These are phyloP conservation scores for Plestiodon gilberti DNA, from an alignment of 2,113 vertebrate genomes.

Conservation along the genomic window DNA sequence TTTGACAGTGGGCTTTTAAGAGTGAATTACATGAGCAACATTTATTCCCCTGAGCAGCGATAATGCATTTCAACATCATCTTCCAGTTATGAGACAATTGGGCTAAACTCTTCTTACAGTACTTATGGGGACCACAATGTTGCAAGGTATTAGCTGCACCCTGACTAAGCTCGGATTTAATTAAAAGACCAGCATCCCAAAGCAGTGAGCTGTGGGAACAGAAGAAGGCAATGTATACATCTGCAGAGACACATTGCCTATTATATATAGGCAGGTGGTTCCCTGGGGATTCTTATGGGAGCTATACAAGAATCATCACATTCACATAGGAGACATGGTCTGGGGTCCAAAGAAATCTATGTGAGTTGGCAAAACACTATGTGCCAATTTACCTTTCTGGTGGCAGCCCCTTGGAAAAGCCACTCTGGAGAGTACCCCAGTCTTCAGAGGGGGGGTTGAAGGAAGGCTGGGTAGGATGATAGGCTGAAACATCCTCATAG, in stretches of 20 bases:
- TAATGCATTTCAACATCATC: background rate
- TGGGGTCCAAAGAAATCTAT: background rate
- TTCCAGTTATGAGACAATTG: background rate
- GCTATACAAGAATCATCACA: background rate
- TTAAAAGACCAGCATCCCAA: background rate
- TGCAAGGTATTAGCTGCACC: background rate
- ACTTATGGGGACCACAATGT: background rate
- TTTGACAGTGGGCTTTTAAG: background rate
- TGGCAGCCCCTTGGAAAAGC: background rate
- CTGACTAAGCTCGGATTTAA: background rate
- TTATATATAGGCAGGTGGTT: background rate
- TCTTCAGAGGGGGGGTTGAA: background rate
- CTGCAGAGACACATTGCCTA: background rate
- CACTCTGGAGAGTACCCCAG: background rate
- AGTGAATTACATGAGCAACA: background rate
- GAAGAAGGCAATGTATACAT: background rate
- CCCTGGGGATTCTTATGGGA: background rate
- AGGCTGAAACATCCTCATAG: background rate
- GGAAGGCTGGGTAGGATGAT: too few species aligned
- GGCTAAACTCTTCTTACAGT: background rate
- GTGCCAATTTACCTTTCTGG: too few species aligned
- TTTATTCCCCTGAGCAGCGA: background rate
- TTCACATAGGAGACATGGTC: too few species aligned
- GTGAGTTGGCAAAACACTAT: background rate
- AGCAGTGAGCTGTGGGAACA: background rate